phyloP scores from a whole-genome alignment of 2,888 invertebrate genomes.

The Lottia gigantea region DNA sequence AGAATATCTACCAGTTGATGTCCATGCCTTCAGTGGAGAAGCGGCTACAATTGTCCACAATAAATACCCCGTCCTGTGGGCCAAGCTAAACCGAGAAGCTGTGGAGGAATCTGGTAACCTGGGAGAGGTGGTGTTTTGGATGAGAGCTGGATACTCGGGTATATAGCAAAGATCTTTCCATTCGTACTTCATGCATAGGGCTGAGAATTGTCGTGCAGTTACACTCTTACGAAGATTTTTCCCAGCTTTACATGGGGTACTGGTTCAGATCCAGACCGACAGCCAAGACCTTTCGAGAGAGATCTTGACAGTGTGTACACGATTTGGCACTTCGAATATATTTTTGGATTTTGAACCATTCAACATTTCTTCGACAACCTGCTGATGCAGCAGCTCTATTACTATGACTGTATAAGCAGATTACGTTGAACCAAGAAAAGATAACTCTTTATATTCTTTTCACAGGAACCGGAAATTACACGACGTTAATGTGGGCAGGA shows the following conservation, averaged over 20 bases:
- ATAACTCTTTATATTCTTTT: background rate
- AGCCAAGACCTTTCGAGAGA: too few relatives aligned
- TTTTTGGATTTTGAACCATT: too few relatives aligned
- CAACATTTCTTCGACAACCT: too few relatives aligned
- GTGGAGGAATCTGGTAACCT: slow-evolving; percentile 51
- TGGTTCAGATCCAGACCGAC: too few relatives aligned
- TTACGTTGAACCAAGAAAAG: too few relatives aligned
- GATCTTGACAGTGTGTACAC: too few relatives aligned
- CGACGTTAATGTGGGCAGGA: slow-evolving; percentile 60
- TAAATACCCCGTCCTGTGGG: slow-evolving; percentile 58
- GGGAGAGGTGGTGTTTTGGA: slow-evolving; percentile 61
- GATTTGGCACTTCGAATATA: too few relatives aligned
- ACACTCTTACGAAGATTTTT: too few relatives aligned
- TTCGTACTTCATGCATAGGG: background rate
- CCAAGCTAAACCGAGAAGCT: slow-evolving; percentile 53
- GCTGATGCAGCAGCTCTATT: too few relatives aligned
- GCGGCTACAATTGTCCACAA: slow-evolving; percentile 51
- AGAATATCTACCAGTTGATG: slow-evolving; percentile 57
- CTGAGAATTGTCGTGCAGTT: background rate
- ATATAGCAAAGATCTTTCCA: background rate
- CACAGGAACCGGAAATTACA: slow-evolving; percentile 51
- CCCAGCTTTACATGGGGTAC: too few relatives aligned
- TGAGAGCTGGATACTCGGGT: slow-evolving; percentile 58
- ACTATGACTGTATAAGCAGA: too few relatives aligned
- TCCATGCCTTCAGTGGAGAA: slow-evolving; percentile 36